These are phyloP conservation scores for Pseudopleuronectes americanus DNA, from an alignment of 2,797 vertebrate species.

Conservation along the genomic window DNA sequence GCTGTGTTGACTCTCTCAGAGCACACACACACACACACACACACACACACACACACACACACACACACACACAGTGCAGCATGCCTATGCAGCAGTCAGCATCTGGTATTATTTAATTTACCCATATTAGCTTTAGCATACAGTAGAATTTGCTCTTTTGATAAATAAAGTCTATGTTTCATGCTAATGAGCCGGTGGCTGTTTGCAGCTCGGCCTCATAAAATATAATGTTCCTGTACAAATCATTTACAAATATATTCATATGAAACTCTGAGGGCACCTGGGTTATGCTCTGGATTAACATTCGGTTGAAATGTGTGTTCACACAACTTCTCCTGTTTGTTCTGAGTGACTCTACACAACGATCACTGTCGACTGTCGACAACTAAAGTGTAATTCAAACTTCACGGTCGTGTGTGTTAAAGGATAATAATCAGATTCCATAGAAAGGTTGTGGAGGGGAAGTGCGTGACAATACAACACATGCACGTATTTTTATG, in stretches of 20 bases:
- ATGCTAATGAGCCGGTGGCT: background rate
- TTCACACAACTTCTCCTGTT: too few relatives aligned
- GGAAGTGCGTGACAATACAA: too few relatives aligned
- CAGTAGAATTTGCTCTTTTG: background rate
- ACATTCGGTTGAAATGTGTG: too few relatives aligned
- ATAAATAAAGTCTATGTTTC: constrained; percentile 9
- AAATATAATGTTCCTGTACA: background rate
- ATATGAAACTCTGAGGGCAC: too few relatives aligned
- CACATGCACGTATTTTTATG: too few relatives aligned
- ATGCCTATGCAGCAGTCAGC: constrained; percentile 5
- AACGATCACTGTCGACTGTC: too few relatives aligned
- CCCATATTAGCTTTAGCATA: background rate
- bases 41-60: background rate
- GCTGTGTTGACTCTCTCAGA: constrained; percentile 18
- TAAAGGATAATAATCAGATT: too few relatives aligned
- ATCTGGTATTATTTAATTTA: constrained; percentile 49
- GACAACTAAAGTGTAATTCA: too few relatives aligned
- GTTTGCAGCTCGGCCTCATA: background rate
- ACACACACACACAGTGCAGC: background rate
- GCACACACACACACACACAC: constrained; percentile 11
- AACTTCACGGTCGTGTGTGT: too few relatives aligned
- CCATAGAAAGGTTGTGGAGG: too few relatives aligned
- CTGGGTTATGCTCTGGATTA: too few relatives aligned
- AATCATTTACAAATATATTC: background rate
- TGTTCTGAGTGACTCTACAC: too few relatives aligned